Percentiles rank a stretch among this genome's conserved stretches.
Evolutionary conservation across 2,113 vertebrate genomes (phyloP).

Genomic region (Nyctereutes procyonoides): DNA sequence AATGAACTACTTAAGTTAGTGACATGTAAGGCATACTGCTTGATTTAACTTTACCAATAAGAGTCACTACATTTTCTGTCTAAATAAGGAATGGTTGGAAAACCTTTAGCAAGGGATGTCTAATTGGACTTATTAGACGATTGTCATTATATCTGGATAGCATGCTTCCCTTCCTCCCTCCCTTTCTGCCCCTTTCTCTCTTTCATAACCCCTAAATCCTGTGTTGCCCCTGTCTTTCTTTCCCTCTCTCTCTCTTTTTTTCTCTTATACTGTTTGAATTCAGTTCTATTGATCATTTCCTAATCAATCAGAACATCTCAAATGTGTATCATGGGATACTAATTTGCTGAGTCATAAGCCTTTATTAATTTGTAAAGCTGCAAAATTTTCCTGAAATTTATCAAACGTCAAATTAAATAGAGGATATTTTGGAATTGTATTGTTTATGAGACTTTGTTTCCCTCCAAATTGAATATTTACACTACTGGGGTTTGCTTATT

Average conservation of each 20-base stretch:
- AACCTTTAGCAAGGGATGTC: not conserved
- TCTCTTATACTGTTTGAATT: not conserved
- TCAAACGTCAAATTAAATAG: not conserved
- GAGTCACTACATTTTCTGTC: not conserved
- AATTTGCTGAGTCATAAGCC: not conserved
- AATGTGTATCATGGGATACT: not conserved
- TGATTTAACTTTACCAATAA: not conserved
- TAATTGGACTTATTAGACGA: conserved; percentile 38
- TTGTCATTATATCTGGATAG: not conserved
- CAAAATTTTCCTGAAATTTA: not conserved
- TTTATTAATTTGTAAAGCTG: not conserved
- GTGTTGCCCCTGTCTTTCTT: not conserved
- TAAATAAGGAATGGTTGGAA: not conserved
- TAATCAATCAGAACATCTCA: not conserved
- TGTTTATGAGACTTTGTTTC: not conserved
- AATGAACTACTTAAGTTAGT: not conserved
- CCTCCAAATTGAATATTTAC: not conserved
- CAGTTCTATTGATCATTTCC: not conserved
- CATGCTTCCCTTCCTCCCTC: not conserved
- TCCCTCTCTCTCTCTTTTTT: not conserved
- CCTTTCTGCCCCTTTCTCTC: not conserved
- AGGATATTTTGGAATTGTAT: not conserved
- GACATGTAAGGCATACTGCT: not conserved
- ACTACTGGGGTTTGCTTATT: not conserved
- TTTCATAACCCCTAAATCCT: not conserved